Conservation (phyloP, 2,113 vertebrate genomes). For the Penelope pileata region DNA sequence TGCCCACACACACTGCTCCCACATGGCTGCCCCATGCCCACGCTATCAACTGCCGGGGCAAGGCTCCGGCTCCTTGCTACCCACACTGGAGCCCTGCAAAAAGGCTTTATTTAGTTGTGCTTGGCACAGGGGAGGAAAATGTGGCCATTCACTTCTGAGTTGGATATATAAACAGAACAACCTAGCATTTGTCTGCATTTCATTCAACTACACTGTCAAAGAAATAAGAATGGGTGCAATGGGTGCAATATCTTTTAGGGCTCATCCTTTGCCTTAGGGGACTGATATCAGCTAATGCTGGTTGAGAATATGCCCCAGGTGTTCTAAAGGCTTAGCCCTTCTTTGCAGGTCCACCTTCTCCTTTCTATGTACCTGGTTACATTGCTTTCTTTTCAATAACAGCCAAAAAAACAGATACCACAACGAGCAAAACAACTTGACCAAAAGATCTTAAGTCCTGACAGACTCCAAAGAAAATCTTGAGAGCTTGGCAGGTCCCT, state of each 20-base stretch:
- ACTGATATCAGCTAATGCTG: neutral
- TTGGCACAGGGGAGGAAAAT: neutral
- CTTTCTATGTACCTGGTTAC: neutral
- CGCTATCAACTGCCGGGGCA: neutral
- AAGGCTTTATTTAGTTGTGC: neutral
- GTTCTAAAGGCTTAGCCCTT: neutral
- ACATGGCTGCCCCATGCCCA: accelerated
- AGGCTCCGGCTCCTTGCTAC: neutral
- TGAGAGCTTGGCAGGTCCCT: neutral
- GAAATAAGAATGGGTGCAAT: neutral
- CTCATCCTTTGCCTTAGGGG: neutral
- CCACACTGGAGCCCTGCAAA: neutral
- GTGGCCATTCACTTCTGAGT: neutral
- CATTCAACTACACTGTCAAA: neutral
- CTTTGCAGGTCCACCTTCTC: neutral
- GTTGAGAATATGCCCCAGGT: neutral
- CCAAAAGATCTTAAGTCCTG: neutral
- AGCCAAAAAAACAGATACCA: slow-evolving; percentile 1
- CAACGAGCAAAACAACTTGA: slow-evolving; percentile 22
- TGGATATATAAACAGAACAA: neutral
- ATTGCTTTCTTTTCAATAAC: neutral
- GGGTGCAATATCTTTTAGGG: neutral
- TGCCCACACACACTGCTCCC: accelerated
- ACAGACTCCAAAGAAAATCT: neutral
- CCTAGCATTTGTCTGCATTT: neutral